Base-by-base conservation (phyloP, 1,140 invertebrate genomes). In the Pygmarrhopalites habei region DNA sequence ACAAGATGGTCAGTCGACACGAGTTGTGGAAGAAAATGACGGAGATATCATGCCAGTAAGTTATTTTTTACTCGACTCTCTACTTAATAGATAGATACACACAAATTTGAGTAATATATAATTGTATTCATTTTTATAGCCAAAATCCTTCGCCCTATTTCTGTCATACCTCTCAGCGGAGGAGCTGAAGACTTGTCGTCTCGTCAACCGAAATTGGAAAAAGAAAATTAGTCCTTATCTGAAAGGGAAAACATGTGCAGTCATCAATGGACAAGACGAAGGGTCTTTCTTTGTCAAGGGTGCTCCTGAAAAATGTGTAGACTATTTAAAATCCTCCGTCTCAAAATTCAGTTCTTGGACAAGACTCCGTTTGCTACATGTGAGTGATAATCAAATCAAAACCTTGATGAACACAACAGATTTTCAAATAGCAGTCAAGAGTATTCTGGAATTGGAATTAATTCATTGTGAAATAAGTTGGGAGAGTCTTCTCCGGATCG, bases 391-490 rank as follows among this genome's bases (percentile, higher is more conserved):
- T 17, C 25, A 55, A 28, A 55, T 55, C 7, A 55, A 32, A 28
- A 21, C 14, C 10, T 55, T 55, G 51, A 21, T 55, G 14, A 15
- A 10, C 14, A 15, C 26, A 3, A 5, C 17, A 29, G 51, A 55
- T 29, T 55, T 55, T 55, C 51, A 55, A 32, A 55, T 55, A 12
- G 51, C 26, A 10, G 51, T 55, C 5, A 55, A 55, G 21, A 55
- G 51, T 32, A 32, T 55, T 4, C 14, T 32, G 21, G 51, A 55
- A 55, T 26, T 55, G 7, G 23, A 55, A 26, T 10, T 55, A 26
- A 23, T 29, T 21, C 14, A 21, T 10, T 55, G 51, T 21, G 51
- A 29, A 28, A 28, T 55, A 10, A 55, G 25, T 29, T 55, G 51
- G 51, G 15, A 32, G 10, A 7, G 12, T 29, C 21, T 55, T 12